phyloP scores from a whole-genome alignment of 2,113 vertebrate species.

The Triplophysa siluroides region DNA sequence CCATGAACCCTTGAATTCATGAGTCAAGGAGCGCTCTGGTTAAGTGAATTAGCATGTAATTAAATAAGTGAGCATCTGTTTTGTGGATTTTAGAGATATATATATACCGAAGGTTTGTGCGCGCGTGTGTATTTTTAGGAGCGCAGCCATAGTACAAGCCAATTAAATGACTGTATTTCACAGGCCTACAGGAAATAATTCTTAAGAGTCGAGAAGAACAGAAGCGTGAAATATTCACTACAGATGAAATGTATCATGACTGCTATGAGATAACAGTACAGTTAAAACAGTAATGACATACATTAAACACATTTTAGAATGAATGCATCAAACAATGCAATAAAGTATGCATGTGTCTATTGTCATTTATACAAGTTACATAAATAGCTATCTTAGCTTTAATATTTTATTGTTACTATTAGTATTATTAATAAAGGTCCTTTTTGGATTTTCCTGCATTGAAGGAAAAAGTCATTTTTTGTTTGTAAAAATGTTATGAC shows the following conservation, averaged over 20 bases:
- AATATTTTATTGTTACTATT: no score
- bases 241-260: background rate
- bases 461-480: no score
- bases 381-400: no score
- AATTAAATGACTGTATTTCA: conserved; percentile 15
- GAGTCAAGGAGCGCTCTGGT: conserved; percentile 36
- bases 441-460: no score
- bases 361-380: no score
- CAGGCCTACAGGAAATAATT: background rate
- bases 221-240: background rate
- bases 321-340: no score
- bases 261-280: background rate
- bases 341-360: no score
- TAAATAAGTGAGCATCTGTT: conserved; percentile 43
- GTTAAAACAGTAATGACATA: background rate
- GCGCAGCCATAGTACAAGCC: conserved; percentile 7
- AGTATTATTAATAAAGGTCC: no score
- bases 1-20: conserved; percentile 44
- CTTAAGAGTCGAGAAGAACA: background rate
- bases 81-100: conserved; percentile 19
- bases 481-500: no score
- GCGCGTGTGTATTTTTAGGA: background rate
- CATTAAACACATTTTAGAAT: background rate
- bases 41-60: conserved; percentile 51
- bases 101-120: background rate